Evolutionary conservation across 1,140 invertebrate genomes (phyloP).

Genomic region (Lucilia sericata): DNA sequence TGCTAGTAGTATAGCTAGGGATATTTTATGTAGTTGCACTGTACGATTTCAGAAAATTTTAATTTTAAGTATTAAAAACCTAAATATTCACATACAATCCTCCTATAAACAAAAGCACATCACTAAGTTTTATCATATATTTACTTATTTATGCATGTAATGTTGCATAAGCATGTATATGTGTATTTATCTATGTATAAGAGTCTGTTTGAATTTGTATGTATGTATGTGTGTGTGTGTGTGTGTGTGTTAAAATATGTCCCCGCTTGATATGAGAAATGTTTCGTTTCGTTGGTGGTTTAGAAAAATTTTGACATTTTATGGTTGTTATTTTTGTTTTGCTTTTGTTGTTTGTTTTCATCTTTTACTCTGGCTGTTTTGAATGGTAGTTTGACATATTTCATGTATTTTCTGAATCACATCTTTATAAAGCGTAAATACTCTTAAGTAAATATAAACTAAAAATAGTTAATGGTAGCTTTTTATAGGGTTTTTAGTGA

Average conservation of each 20-base stretch:
- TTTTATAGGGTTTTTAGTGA: neutral
- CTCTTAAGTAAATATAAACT: neutral
- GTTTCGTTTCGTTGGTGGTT: neutral
- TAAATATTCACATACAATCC: too few relatives aligned
- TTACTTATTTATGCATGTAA: neutral
- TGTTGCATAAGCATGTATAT: neutral
- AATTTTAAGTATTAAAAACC: too few relatives aligned
- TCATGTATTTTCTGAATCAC: neutral
- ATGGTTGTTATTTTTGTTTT: neutral
- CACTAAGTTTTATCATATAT: neutral
- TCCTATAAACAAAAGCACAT: too few relatives aligned
- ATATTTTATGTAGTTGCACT: too few relatives aligned
- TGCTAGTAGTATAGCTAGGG: too few relatives aligned
- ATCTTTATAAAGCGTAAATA: neutral
- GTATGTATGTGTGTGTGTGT: too few relatives aligned
- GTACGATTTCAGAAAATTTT: too few relatives aligned
- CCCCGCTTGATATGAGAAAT: neutral
- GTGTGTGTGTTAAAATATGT: neutral
- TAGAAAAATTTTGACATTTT: constrained; percentile 2
- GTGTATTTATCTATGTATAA: too few relatives aligned
- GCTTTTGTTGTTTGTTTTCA: neutral
- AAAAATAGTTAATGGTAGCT: neutral
- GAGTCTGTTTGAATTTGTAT: too few relatives aligned
- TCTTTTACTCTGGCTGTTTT: neutral
- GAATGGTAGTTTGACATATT: neutral